Evolutionary conservation across 2,113 vertebrate species (phyloP).

Genomic region (Grus americana): DNA sequence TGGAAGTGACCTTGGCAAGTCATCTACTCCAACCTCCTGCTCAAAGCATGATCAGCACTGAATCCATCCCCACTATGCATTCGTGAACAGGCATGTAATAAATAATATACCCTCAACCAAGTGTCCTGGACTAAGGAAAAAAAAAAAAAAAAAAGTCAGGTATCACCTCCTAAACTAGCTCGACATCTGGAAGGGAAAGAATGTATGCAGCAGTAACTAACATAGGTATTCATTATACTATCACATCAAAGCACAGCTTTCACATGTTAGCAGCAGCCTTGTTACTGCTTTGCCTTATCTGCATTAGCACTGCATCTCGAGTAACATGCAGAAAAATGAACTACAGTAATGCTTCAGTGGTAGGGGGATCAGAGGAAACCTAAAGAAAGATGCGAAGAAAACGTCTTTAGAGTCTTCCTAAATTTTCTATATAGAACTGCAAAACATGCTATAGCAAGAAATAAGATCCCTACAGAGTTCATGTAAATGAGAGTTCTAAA

Average conservation of each 20-base stretch:
- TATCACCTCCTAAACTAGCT: neutral
- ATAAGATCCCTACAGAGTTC: slow-evolving; percentile 17
- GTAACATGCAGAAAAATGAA: slow-evolving; percentile 8
- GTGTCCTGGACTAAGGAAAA: neutral
- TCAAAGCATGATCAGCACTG: neutral
- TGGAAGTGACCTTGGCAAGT: neutral
- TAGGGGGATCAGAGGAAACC: neutral
- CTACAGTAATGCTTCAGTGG: neutral
- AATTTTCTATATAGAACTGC: slow-evolving; percentile 29
- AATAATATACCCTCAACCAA: neutral
- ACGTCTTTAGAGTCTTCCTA: neutral
- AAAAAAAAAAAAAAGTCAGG: no score
- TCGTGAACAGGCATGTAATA: neutral
- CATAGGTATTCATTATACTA: neutral
- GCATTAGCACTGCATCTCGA: slow-evolving; percentile 8
- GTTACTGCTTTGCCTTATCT: slow-evolving; percentile 26
- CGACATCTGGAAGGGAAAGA: neutral
- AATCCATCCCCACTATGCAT: neutral
- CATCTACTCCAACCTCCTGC: neutral
- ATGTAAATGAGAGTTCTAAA: slow-evolving; percentile 46
- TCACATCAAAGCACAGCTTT: slow-evolving; percentile 21
- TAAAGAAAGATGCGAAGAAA: slow-evolving; percentile 20
- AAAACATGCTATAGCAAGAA: slow-evolving; percentile 7
- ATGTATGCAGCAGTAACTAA: neutral
- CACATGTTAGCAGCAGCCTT: slow-evolving; percentile 12